These are phyloP conservation scores for Actinemys pallida DNA, from an alignment of 2,113 vertebrate species.

Conservation along the genomic window DNA sequence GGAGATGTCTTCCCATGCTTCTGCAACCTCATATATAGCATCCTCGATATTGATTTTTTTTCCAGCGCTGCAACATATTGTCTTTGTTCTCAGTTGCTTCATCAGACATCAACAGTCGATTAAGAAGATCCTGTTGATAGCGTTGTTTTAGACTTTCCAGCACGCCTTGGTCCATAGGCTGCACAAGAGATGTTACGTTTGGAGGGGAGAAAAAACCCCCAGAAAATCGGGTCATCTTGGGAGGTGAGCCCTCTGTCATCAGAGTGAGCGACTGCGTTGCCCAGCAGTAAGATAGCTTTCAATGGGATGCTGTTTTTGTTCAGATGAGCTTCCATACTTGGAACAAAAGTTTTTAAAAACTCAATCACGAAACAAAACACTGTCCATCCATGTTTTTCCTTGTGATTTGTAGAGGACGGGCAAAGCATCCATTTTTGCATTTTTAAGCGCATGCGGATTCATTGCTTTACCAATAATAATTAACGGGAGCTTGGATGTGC, in stretches of 20 bases:
- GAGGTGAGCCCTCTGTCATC: not conserved
- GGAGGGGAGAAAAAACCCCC: too few species aligned
- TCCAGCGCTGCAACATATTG: not conserved
- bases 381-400: not conserved
- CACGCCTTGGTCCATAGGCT: not conserved
- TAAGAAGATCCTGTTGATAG: not conserved
- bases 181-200: not conserved
- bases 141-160: not conserved
- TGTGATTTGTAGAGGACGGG: not conserved
- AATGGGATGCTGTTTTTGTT: not conserved
- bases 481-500: not conserved
- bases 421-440: not conserved
- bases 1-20: not conserved
- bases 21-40: not conserved
- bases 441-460: not conserved
- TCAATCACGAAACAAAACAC: not conserved
- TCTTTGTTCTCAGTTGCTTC: not conserved
- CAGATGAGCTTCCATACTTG: not conserved
- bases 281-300: not conserved
- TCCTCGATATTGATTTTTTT: not conserved
- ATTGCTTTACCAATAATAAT: not conserved
- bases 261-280: not conserved
- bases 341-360: not conserved
- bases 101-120: not conserved
- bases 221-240: not conserved